Percentiles rank a stretch among this genome's conserved stretches.
phyloP scores from a whole-genome alignment of 2,888 invertebrate genomes.

The Parnassius apollo region DNA sequence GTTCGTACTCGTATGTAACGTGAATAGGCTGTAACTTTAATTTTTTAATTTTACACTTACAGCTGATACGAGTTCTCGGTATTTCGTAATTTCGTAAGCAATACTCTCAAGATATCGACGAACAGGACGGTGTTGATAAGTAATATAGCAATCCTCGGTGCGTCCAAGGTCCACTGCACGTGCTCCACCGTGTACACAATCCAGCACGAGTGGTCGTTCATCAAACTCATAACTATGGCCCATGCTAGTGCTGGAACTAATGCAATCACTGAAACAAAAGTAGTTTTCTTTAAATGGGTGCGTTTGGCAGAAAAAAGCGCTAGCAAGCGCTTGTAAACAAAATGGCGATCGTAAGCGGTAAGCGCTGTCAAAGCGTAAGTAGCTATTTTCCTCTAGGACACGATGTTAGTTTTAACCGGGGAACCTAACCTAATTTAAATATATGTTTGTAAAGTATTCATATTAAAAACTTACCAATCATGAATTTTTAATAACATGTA shows the following conservation, averaged over 20 bases:
- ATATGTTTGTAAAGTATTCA: too few species aligned
- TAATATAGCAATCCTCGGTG: slow-evolving; percentile 80
- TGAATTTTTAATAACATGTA: too few species aligned
- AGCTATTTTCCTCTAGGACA: too few species aligned
- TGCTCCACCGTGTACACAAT: slow-evolving; percentile 76
- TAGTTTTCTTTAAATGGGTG: slow-evolving; percentile 2
- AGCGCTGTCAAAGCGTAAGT: too few species aligned
- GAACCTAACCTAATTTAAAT: too few species aligned
- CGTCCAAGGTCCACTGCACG: slow-evolving; percentile 83
- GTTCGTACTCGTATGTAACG: too few species aligned
- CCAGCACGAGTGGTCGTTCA: slow-evolving; percentile 82
- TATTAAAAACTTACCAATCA: too few species aligned
- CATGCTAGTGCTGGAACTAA: slow-evolving; percentile 78
- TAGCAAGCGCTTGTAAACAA: too few species aligned
- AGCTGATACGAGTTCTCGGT: slow-evolving; percentile 73
- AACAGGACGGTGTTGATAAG: slow-evolving; percentile 81
- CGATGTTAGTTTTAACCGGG: too few species aligned
- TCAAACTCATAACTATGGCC: slow-evolving; percentile 73
- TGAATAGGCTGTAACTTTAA: too few species aligned
- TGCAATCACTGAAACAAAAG: slow-evolving; percentile 56
- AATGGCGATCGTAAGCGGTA: too few species aligned
- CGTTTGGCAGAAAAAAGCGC: too few species aligned
- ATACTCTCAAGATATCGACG: slow-evolving; percentile 83
- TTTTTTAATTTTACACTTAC: slow-evolving; percentile 45
- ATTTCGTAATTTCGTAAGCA: slow-evolving; percentile 83